Base-by-base conservation (phyloP, 2,113 vertebrate genomes). In the Ameiurus melas region DNA sequence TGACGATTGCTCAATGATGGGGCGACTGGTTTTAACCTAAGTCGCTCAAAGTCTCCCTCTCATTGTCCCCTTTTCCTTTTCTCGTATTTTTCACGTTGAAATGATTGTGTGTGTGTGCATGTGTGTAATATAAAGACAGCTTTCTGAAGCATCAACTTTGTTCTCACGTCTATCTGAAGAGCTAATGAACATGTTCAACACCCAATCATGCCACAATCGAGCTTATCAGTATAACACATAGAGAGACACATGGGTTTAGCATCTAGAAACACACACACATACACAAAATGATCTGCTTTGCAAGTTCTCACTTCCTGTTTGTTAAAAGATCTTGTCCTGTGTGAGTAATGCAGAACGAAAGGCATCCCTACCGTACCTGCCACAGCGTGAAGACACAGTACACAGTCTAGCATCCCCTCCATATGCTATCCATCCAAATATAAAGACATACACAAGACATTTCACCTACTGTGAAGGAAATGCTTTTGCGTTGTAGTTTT, bases 231-330 rank as follows among this genome's bases (percentile, higher is more conserved):
- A 16, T 60, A 16, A 19, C 19, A 33, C 27, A 62, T 12, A 75
- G 3, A 51, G 5, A 78, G 13, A 47, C 12, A 79, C 27, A 30
- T 55, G 14, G 6, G 22, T 79, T 30, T 30, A 13, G 43, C 39
- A 55, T 79, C 27, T 79, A 77, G 51, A 89, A 66, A 16, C 30
- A 9, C 16, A 85, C 57, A 33, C n/a, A 51, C 53, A 33, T n/a
- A 85, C n/a, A 55, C 79, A 84, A n/a, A 57, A 80, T 55, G 6
- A 55, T 55, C 25, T 10, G 51, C 71, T 60, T 71, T 82, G 73
- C 43, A 68, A 90, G 71, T 62, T 89, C 30, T 90, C 80, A 85
- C 78, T 90, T 91, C 91, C 91, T 89, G 91, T 91, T 91, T 86
- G 83, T 53, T 58, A 85, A 90, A 85, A 64, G 27, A 88, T 47